These are phyloP conservation scores for Desoria tigrina DNA, from an alignment of 2,888 invertebrate genomes.

Conservation along the genomic window DNA sequence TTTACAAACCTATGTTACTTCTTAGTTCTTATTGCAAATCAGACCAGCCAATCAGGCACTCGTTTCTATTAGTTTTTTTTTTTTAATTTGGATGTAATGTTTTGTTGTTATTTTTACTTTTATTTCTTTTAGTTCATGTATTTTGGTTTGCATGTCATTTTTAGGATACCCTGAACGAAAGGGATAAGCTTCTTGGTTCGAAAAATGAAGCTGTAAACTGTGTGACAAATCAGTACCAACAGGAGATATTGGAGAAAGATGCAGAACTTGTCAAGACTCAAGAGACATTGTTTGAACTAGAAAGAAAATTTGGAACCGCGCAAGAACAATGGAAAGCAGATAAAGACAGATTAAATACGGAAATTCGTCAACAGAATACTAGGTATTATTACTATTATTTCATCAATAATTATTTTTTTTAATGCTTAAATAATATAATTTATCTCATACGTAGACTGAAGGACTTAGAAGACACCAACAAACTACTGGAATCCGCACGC, in stretches of 20 bases:
- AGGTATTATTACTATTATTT: constrained; percentile 26
- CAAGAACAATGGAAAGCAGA: constrained; percentile 42
- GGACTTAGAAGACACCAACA: constrained; percentile 29
- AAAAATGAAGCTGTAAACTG: constrained; percentile 44
- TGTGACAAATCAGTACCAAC: constrained; percentile 36
- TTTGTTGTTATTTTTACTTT: not conserved
- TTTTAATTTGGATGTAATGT: no score
- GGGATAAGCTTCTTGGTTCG: constrained; percentile 39
- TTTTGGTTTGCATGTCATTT: not conserved
- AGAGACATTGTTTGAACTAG: constrained; percentile 39
- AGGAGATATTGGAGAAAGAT: constrained; percentile 35
- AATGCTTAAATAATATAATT: not conserved
- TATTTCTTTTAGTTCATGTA: not conserved
- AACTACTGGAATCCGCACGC: constrained; percentile 24
- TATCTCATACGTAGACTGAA: constrained; percentile 15
- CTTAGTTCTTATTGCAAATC: no score
- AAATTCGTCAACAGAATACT: constrained; percentile 23
- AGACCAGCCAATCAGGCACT: no score
- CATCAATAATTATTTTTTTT: not conserved
- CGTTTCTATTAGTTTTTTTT: no score
- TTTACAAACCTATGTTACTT: no score
- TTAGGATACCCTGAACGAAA: constrained; percentile 42
- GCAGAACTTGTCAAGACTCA: constrained; percentile 41
- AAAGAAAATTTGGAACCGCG: constrained; percentile 33
- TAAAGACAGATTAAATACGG: constrained; percentile 34